Base-by-base conservation (phyloP, 2,797 vertebrate species). In the Cryptoprocta ferox region DNA sequence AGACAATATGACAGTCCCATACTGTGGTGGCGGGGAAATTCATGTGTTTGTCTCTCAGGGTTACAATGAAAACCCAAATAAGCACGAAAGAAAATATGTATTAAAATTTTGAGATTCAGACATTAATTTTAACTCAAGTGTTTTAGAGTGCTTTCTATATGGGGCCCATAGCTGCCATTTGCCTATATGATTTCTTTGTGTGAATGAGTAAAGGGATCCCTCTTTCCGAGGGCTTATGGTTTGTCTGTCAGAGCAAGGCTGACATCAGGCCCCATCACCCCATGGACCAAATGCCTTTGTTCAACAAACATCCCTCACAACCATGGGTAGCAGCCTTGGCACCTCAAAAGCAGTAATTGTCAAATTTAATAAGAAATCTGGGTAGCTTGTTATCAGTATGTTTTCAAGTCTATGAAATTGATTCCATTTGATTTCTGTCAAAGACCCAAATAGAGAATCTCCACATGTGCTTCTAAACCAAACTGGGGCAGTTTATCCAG, bases 351-450 rank as follows among this genome's bases (percentile, higher is more conserved):
- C 76, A 78, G 15, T 73, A 48, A 76, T 45, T 81, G 53, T 76
- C 76, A 80, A 53, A 24, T 71, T 50, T 89, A 84, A 65, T 78
- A 82, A 82, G 78, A 81, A 59, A 81, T 70, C 18, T 82, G 30
- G 8, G 70, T 66, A 35, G 65, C 37, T 68, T 90, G 56, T 76
- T 94, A 81, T 83, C 61, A 75, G 61, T 88, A 28, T 13, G 18
- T 90, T 86, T 95, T 92, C 45, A 45, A 65, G 21, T 86, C 37
- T 89, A 24, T 87, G 42, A 92, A 75, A 85, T 65, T 71, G 53
- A 89, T 83, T 94, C 21, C n/a, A 56, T 37, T 96, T 96, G 82
- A 95, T 82, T 82, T 91, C 56, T 79, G 7, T 93, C 75, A 87
- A 91, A 88, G 39, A 30, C n/a, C 32, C 61, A 84, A 63, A 50